phyloP scores from a whole-genome alignment of 2,113 vertebrate genomes.

The Microtus pennsylvanicus region DNA sequence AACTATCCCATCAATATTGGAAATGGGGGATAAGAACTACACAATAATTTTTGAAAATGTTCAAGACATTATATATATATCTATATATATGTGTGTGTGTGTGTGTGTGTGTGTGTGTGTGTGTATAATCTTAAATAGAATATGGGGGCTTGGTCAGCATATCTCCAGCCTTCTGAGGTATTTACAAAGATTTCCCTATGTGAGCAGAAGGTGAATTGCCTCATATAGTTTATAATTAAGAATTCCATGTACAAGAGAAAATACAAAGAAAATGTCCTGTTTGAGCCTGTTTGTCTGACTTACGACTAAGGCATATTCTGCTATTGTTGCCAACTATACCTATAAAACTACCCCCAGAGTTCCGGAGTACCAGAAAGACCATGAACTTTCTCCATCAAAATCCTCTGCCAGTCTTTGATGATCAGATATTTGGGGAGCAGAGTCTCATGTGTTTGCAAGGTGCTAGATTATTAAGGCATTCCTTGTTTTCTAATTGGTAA shows the following conservation, averaged over 20 bases:
- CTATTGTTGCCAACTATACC: background rate
- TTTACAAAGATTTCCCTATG: background rate
- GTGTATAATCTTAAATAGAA: background rate
- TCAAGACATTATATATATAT: background rate
- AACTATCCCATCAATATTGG: background rate
- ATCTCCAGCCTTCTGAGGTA: background rate
- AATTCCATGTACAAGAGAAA: background rate
- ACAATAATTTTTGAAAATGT: background rate
- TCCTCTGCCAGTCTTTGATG: background rate
- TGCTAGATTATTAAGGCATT: slow-evolving; percentile 37
- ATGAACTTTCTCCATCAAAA: background rate
- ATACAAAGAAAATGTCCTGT: background rate
- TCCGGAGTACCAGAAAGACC: background rate
- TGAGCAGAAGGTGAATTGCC: background rate
- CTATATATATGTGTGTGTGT: no score
- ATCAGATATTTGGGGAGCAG: background rate
- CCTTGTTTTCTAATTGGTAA: slow-evolving; percentile 21
- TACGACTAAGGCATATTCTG: background rate
- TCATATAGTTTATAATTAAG: background rate
- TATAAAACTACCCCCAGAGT: background rate
- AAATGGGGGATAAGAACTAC: background rate
- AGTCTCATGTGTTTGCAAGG: background rate
- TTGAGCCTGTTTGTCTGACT: background rate
- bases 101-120: background rate
- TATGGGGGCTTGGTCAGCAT: background rate